Conservation (phyloP, 2,797 vertebrate species). For the Lepilemur ruficaudatus region DNA sequence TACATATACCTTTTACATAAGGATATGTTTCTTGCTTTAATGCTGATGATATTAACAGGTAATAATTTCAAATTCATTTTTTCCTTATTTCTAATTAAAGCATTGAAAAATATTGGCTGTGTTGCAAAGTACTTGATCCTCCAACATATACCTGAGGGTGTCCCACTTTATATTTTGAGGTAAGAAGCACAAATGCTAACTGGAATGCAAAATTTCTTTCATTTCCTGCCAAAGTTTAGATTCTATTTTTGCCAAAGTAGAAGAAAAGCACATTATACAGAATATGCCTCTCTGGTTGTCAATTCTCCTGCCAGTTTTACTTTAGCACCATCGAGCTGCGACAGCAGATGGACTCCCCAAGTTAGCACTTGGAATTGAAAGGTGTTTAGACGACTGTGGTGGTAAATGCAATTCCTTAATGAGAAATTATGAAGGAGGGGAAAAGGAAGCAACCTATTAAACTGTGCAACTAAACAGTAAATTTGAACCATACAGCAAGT, state of each 20-base stretch:
- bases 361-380: constrained; percentile 53
- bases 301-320: constrained; percentile 43
- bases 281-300: neutral
- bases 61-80: neutral
- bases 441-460: neutral
- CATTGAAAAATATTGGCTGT: neutral
- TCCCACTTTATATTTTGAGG: neutral
- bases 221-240: constrained; percentile 59
- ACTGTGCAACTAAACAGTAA: neutral
- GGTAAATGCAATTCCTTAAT: constrained; percentile 42
- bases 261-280: neutral
- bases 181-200: neutral
- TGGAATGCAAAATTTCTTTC: constrained; percentile 36
- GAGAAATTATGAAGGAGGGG: constrained; percentile 42
- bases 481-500: neutral
- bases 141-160: neutral
- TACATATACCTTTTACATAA: neutral
- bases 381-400: constrained; percentile 42
- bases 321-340: neutral
- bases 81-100: neutral
- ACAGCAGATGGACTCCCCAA: constrained; percentile 1
- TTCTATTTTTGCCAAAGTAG: constrained; percentile 51
- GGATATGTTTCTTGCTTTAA: neutral
- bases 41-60: neutral
- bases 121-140: neutral